Evolutionary conservation across 2,797 vertebrate species (phyloP), one percentile per base, ranked within the genome.

Genomic region (Tamandua tetradactyla): DNA sequence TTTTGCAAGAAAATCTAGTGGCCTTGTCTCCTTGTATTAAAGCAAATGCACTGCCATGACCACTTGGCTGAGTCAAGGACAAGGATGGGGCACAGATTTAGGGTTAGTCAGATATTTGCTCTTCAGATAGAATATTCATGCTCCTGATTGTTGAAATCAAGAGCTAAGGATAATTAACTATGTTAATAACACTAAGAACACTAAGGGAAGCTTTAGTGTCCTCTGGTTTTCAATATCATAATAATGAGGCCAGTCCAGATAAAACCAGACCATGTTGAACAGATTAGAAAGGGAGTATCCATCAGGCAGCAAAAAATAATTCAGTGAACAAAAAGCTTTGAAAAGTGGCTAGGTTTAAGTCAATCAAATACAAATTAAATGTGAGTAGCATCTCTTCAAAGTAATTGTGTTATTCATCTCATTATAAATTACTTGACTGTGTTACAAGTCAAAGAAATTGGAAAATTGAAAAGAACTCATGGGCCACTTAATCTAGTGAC

Each of bases 381-480:
- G 37, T 5, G 25, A 89, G 72, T 42, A 52, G 8, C 25, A 74
- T 81, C 62, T 59, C 47, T 69, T 80, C 66, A 89, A 87, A 81
- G 37, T 80, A 81, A 62, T 95, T 92, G 44, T 79, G 8, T 62
- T 47, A 59, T 79, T 93, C 40, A 78, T 49, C 23, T 85, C 68
- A 93, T 86, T 88, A 35, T 52, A 74, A 80, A 69, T 93, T 88
- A 92, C 30, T 95, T 78, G 87, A 93, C 55, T 90, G 20, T 80
- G 22, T 89, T 94, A 64, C 4, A 81, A 89, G 47, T 89, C 49
- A 89, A 92, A 94, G 85, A 90, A 91, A 93, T 40, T n/a, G 84
- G 32, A 22, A 94, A 89, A 74, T 82, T 75, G 71, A 44, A 89
- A 96, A 75, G n/a, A 79, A 84, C 35, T 62, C 40, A 47, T 64